Evolutionary conservation across 2,113 vertebrate genomes (phyloP).

Genomic region (Rhinichthys klamathensis): DNA sequence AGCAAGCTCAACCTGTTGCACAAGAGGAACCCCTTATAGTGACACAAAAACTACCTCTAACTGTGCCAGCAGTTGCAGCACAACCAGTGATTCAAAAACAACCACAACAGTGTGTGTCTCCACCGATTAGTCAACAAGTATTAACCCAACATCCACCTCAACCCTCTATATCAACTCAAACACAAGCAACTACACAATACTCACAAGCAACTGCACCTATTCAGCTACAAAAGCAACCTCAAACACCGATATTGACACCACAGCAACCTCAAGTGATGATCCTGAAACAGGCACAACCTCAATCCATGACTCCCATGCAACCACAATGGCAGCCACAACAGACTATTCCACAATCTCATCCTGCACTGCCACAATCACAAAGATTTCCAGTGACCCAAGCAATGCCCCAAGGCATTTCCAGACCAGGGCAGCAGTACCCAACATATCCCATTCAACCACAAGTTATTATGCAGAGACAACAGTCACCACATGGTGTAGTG

Average conservation of each 20-base stretch:
- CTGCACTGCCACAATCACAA: slow-evolving; percentile 34
- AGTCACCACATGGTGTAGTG: slow-evolving; percentile 11
- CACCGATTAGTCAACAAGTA: slow-evolving; percentile 42
- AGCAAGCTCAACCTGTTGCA: slow-evolving; percentile 31
- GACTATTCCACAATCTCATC: slow-evolving; percentile 41
- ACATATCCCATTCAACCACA: slow-evolving; percentile 23
- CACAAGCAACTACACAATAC: not conserved
- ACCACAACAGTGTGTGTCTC: slow-evolving; percentile 18
- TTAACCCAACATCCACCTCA: slow-evolving; percentile 42
- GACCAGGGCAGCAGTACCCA: slow-evolving; percentile 2
- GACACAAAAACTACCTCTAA: slow-evolving; percentile 35
- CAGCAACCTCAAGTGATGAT: slow-evolving; percentile 43
- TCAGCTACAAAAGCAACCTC: slow-evolving; percentile 47
- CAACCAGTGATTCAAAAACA: slow-evolving; percentile 43
- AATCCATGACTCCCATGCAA: slow-evolving; percentile 30
- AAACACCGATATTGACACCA: slow-evolving; percentile 36
- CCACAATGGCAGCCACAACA: slow-evolving; percentile 56
- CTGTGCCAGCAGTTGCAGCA: not conserved
- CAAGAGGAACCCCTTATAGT: not conserved
- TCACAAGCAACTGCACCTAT: slow-evolving; percentile 28
- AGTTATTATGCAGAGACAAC: slow-evolving; percentile 40
- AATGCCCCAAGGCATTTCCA: slow-evolving; percentile 38
- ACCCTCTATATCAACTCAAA: not conserved
- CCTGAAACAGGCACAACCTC: slow-evolving; percentile 33
- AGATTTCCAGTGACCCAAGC: slow-evolving; percentile 33